Conservation (phyloP, 2,113 vertebrate species). For the Emydocephalus ijimae region DNA sequence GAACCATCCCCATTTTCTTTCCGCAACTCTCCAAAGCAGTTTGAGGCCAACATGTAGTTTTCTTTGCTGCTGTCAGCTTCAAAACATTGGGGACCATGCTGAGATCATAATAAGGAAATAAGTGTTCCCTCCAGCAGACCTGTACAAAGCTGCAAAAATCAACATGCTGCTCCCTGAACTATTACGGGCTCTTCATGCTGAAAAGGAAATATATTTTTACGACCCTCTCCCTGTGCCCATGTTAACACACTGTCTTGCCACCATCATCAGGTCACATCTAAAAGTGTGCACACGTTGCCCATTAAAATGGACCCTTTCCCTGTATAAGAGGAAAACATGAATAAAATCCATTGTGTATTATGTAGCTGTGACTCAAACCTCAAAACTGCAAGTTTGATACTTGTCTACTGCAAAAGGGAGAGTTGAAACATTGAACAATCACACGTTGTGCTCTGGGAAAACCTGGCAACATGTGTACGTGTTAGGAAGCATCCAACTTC, state of each 20-base stretch:
- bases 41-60: not conserved
- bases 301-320: not conserved
- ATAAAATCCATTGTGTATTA: too few species aligned
- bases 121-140: not conserved
- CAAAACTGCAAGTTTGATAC: too few species aligned
- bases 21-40: not conserved
- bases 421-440: too few species aligned
- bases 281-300: not conserved
- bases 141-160: not conserved
- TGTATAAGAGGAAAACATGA: too few species aligned
- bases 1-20: not conserved
- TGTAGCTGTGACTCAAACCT: too few species aligned
- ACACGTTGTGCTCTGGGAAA: too few species aligned
- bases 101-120: not conserved
- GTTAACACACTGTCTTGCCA: not conserved
- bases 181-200: not conserved
- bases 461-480: too few species aligned
- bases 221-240: not conserved
- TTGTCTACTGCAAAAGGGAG: too few species aligned
- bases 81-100: not conserved
- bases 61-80: not conserved
- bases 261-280: not conserved
- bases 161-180: not conserved
- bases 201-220: not conserved
- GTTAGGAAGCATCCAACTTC: too few species aligned